Percentiles rank a stretch among this genome's conserved stretches.
These are phyloP conservation scores for Hydrotaea cyrtoneurina DNA, from an alignment of 2,888 invertebrate genomes.

Conservation along the genomic window DNA sequence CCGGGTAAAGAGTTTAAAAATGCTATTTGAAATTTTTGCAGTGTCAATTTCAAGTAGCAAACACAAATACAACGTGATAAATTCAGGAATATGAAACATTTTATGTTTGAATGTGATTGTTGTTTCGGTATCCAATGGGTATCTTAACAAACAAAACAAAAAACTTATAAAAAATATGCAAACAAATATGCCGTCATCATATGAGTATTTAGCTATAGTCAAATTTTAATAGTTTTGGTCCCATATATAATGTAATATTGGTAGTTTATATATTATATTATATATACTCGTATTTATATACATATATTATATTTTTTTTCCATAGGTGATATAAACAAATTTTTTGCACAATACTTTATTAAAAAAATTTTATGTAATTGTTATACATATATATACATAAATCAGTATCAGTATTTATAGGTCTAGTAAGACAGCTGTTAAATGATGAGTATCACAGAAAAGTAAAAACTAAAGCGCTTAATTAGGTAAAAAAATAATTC, in stretches of 20 bases:
- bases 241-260: not conserved
- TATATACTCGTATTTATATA: no score
- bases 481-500: no score
- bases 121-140: constrained; percentile 1
- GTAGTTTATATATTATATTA: not conserved
- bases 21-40: constrained; percentile 66
- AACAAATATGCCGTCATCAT: not conserved
- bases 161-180: not conserved
- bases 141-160: not conserved
- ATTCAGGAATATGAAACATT: constrained; percentile 50
- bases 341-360: constrained; percentile 4
- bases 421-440: no score
- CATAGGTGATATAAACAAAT: constrained; percentile 3
- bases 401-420: not conserved
- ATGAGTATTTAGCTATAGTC: constrained; percentile 31
- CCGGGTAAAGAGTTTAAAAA: constrained; percentile 81
- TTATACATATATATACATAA: not conserved
- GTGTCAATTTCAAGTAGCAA: not conserved
- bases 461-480: no score
- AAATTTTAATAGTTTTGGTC: not conserved
- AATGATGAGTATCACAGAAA: no score
- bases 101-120: constrained; percentile 3
- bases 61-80: constrained; percentile 51
- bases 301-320: no score
- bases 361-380: not conserved